phyloP scores from a whole-genome alignment of 2,888 invertebrate species.

The Toxonevra muliebris region DNA sequence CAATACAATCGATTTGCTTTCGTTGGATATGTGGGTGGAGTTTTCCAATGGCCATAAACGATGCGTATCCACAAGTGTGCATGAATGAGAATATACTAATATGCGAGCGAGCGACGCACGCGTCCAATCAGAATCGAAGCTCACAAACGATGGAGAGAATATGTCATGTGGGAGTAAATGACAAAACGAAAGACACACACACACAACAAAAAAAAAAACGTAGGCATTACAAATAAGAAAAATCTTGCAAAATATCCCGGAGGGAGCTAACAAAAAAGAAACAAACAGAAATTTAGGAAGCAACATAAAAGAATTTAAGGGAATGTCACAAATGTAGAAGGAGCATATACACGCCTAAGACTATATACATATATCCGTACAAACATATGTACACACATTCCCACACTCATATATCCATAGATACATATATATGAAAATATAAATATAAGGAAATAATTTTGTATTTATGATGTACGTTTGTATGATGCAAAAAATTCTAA shows the following conservation, averaged over 20 bases:
- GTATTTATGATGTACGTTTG: too few species aligned
- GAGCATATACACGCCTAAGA: background rate
- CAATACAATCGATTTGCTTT: conserved; percentile 25
- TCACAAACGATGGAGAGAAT: background rate
- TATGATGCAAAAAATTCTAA: too few species aligned
- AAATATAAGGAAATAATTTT: too few species aligned
- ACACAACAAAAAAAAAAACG: conserved; percentile 9
- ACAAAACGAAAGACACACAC: background rate
- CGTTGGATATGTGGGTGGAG: conserved; percentile 43
- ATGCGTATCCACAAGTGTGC: conserved; percentile 16
- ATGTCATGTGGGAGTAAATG: conserved; percentile 25
- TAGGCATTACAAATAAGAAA: background rate
- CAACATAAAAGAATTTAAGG: conserved; percentile 3
- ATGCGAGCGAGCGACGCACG: conserved; percentile 35
- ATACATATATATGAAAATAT: background rate
- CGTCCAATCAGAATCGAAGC: conserved; percentile 45
- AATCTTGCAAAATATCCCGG: too few species aligned
- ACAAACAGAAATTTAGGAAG: too few species aligned
- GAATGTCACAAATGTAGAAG: conserved; percentile 5
- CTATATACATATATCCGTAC: background rate
- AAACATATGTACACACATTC: background rate
- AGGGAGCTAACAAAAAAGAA: background rate
- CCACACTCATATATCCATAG: background rate
- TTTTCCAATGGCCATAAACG: conserved; percentile 46
- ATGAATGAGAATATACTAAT: conserved; percentile 3